Evolutionary conservation across 2,113 vertebrate species (phyloP).

Genomic region (Empidonax traillii): DNA sequence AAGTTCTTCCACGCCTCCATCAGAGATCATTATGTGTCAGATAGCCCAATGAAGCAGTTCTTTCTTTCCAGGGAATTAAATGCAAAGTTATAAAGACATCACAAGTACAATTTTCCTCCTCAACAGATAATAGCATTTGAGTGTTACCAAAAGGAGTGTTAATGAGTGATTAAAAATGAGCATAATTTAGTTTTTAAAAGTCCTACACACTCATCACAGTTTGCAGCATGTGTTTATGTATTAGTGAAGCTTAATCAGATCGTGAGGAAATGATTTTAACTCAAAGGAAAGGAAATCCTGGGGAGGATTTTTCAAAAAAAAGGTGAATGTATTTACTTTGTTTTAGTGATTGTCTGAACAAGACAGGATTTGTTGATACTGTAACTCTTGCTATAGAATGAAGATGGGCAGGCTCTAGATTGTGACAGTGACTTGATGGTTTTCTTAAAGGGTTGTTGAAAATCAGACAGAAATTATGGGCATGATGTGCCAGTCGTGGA

Average conservation of each 20-base stretch:
- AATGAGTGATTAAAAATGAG: not conserved
- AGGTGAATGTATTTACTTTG: not conserved
- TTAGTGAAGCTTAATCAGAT: not conserved
- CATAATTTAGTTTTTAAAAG: not conserved
- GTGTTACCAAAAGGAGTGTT: not conserved
- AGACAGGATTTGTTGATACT: not conserved
- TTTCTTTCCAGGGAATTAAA: not conserved
- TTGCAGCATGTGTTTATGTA: not conserved
- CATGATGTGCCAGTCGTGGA: accelerated
- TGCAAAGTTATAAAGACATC: not conserved
- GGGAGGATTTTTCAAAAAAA: not conserved
- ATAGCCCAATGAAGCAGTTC: not conserved
- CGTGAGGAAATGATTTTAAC: not conserved
- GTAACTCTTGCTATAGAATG: not conserved
- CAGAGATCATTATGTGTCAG: not conserved
- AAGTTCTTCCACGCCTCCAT: not conserved
- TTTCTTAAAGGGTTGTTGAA: not conserved
- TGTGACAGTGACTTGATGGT: not conserved
- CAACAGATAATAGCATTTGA: not conserved
- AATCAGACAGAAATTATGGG: not conserved
- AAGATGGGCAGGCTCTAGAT: not conserved
- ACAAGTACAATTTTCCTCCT: not conserved
- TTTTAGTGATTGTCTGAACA: not conserved
- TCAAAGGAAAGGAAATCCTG: not conserved
- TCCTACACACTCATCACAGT: not conserved